Base-by-base conservation (phyloP, 1,140 invertebrate genomes). In the Bombus waltoni region DNA sequence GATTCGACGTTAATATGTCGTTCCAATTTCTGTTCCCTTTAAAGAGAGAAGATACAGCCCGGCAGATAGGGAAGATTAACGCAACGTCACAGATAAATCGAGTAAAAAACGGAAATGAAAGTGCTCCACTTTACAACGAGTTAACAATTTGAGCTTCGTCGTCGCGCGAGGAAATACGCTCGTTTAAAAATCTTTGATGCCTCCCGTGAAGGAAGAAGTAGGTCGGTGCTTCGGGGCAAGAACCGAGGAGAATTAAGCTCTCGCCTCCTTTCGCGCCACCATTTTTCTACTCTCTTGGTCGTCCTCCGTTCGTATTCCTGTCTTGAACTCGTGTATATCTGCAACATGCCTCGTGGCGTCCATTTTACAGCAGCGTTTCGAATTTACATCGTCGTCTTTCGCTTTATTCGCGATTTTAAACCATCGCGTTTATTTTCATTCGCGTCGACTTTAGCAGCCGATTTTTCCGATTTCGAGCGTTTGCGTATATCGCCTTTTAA, bases 141-240 rank as follows among this genome's bases (percentile, higher is more conserved):
- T 73, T 66, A 83, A 87, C 81, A 84, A 80, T 85, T 87, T 77
- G 86, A 65, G 66, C 82, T 84, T 73, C 59, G 68, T 78, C 70
- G 59, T 84, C 81, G 59, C 44, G 74, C 81, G 68, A 78, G 86
- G 70, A 73, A 87, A 84, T 78, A 53, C 75, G 57, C 62, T 83
- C 75, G 74, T 81, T 87, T 85, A 87, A 87, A 87, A 87, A 85
- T 78, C 77, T 87, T 85, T 87, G 83, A 87, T 85, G 59, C 83
- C 76, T 75, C 5, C 71, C 77, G 72, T 53, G 83, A 81, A 87
- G 77, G 72, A 85, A 81, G 83, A 87, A 81, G 83, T 87, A 80
- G 83, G 83, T 85, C 83, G 71, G 5, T 44, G 86, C 86, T 65
- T 71, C 77, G 83, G 81, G 83, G 65, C 65, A 62, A 80, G 74